Evolutionary conservation across 2,888 invertebrate species (phyloP).

Genomic region (Trichacis sp.): DNA sequence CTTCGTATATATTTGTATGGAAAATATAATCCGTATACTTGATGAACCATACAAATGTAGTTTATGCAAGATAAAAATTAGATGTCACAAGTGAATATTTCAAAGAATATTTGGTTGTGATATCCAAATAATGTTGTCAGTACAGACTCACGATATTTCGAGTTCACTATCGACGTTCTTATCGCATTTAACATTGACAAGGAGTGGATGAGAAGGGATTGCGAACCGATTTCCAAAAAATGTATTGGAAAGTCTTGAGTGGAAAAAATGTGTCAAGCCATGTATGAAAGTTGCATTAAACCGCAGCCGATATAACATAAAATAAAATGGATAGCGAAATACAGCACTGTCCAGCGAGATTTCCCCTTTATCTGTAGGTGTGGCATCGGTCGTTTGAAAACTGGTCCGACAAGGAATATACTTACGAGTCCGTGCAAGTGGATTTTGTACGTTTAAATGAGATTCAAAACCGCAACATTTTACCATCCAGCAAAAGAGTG

Average conservation of each 20-base stretch:
- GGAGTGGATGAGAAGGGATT: background rate
- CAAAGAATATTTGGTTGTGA: too few species aligned
- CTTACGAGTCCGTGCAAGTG: constrained; percentile 2
- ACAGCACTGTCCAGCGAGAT: constrained; percentile 23
- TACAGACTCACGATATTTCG: too few species aligned
- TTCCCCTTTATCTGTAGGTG: constrained; percentile 31
- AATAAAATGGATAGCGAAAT: constrained; percentile 27
- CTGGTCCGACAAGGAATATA: constrained; percentile 33
- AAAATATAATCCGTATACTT: background rate
- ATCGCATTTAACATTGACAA: too few species aligned
- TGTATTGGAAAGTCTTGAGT: constrained; percentile 9
- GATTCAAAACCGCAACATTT: constrained; percentile 9
- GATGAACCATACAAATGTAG: too few species aligned
- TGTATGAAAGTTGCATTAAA: constrained; percentile 24
- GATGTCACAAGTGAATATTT: too few species aligned
- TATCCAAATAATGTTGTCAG: too few species aligned
- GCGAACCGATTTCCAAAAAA: background rate
- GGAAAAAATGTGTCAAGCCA: constrained; percentile 18
- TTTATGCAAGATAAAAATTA: too few species aligned
- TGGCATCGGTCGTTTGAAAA: constrained; percentile 34
- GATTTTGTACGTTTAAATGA: constrained; percentile 10
- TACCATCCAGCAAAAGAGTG: background rate
- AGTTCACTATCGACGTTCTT: background rate
- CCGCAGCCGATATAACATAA: constrained; percentile 5
- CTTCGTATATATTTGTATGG: constrained; percentile 9